Evolutionary conservation across 2,797 vertebrate genomes (phyloP).

Genomic region (Protonibea diacanthus): DNA sequence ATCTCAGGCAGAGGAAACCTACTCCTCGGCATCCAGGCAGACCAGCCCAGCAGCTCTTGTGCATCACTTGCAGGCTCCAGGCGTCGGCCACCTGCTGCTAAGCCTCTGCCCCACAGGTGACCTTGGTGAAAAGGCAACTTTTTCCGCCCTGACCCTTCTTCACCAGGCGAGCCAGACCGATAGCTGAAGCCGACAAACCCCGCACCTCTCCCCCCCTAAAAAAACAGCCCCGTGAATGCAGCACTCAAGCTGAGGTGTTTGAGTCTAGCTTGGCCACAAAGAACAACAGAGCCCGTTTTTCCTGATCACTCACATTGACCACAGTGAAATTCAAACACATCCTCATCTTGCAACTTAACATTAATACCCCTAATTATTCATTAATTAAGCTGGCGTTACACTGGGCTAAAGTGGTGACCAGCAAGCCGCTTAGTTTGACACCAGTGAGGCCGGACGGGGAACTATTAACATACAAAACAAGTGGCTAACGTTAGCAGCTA

Average conservation of each 20-base stretch:
- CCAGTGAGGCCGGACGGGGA: constrained; percentile 14
- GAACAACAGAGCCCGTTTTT: constrained; percentile 47
- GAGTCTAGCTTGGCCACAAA: constrained; percentile 51
- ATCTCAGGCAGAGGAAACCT: constrained; percentile 25
- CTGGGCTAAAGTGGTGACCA: not conserved
- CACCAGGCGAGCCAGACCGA: constrained; percentile 2
- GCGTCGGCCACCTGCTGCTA: constrained; percentile 73
- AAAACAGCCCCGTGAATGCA: constrained; percentile 14
- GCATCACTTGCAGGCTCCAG: constrained; percentile 67
- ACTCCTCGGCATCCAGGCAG: constrained; percentile 19
- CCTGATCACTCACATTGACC: constrained; percentile 37
- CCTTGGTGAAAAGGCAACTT: constrained; percentile 74
- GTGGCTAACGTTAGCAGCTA: constrained; percentile 70
- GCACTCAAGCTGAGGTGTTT: constrained; percentile 37
- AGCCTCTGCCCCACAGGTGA: constrained; percentile 73
- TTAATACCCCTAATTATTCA: not conserved
- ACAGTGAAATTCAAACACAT: constrained; percentile 23
- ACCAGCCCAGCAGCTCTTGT: constrained; percentile 11
- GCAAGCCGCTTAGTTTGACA: not conserved
- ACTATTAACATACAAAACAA: constrained; percentile 68
- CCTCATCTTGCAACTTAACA: not conserved
- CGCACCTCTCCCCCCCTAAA: not conserved
- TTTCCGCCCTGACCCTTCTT: constrained; percentile 29
- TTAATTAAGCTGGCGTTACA: not conserved
- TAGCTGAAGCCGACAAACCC: constrained; percentile 1